Conservation (phyloP, 2,113 vertebrate species). For the Rhadina sibilatrix region DNA sequence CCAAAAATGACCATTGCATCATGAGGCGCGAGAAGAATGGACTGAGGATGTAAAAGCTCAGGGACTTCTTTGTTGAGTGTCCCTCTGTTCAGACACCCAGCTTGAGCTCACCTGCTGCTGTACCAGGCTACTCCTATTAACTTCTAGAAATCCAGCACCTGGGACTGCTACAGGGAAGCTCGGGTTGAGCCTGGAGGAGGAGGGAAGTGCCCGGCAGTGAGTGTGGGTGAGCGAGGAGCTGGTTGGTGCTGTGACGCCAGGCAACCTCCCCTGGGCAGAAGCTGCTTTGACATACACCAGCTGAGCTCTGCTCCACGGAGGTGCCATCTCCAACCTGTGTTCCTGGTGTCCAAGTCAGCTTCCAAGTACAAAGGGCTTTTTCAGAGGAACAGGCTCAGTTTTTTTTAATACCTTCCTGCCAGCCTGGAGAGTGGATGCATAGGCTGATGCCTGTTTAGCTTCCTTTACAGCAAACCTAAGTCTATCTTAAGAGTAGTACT, state of each 20-base stretch:
- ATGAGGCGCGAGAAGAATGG: background rate
- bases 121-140: background rate
- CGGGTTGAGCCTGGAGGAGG: background rate
- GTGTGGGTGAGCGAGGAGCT: rapidly evolving
- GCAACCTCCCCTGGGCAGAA: background rate
- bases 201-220: background rate
- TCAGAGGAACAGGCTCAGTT: background rate
- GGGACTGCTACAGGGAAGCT: background rate
- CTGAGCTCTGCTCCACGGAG: background rate
- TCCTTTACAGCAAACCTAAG: background rate
- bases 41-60: background rate
- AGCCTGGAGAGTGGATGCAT: background rate
- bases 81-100: no score
- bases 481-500: background rate
- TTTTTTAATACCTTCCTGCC: background rate
- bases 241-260: no score
- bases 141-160: background rate
- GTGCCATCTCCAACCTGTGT: background rate
- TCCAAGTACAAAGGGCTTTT: background rate
- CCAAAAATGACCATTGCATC: background rate
- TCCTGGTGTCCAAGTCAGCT: background rate
- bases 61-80: background rate
- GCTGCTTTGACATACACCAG: background rate
- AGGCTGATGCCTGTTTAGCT: background rate
- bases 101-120: background rate